phyloP scores from a whole-genome alignment of 2,113 vertebrate species.

The Rhinoptilus africanus region DNA sequence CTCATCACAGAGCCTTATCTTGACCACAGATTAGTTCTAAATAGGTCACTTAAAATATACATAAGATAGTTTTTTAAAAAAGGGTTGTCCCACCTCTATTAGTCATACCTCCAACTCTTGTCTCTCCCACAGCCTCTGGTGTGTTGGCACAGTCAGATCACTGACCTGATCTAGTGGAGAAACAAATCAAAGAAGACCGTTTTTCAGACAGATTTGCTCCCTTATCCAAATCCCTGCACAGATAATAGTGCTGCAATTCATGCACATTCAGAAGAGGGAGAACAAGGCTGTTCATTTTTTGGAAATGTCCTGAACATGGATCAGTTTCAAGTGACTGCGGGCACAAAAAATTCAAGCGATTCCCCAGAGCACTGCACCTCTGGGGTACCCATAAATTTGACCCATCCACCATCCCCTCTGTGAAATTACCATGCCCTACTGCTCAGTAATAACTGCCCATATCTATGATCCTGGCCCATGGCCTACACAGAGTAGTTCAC shows the following conservation, averaged over 20 bases:
- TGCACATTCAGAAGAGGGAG: background rate
- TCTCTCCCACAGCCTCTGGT: background rate
- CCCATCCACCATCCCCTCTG: too few relatives aligned
- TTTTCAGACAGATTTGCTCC: background rate
- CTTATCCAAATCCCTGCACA: background rate
- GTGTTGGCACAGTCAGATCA: background rate
- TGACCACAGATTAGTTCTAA: background rate
- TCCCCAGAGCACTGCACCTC: too few relatives aligned
- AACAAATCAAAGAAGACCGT: background rate
- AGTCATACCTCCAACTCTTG: background rate
- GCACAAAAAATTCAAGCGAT: too few relatives aligned
- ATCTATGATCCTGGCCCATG: too few relatives aligned
- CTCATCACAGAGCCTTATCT: background rate
- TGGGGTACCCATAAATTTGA: too few relatives aligned
- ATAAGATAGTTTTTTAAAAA: background rate
- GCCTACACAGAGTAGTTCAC: too few relatives aligned
- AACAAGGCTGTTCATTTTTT: background rate
- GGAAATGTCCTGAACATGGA: background rate
- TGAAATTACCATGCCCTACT: too few relatives aligned
- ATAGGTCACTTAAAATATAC: background rate
- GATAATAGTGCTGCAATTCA: background rate
- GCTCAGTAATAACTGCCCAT: too few relatives aligned
- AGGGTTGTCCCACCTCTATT: background rate
- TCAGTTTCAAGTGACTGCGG: too few relatives aligned
- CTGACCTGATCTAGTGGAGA: background rate